These are phyloP conservation scores for Macropis europaea DNA, from an alignment of 2,888 invertebrate genomes.

Conservation along the genomic window DNA sequence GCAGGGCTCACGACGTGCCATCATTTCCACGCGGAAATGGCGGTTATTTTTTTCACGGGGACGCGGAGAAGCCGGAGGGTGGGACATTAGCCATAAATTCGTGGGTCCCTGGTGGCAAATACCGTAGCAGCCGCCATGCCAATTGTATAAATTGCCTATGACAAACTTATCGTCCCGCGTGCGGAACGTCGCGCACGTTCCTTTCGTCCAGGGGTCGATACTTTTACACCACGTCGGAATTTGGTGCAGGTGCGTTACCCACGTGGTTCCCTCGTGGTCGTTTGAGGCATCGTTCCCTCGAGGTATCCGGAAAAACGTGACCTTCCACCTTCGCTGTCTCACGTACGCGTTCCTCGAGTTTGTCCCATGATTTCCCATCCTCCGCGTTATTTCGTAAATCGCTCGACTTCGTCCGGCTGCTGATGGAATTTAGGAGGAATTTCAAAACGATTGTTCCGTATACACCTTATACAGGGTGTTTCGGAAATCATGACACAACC, in stretches of 20 bases:
- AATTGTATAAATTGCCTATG: slow-evolving; percentile 79
- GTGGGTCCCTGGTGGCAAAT: slow-evolving; percentile 77
- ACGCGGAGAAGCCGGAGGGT: slow-evolving; percentile 26
- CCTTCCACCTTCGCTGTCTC: slow-evolving; percentile 68
- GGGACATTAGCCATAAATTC: slow-evolving; percentile 75
- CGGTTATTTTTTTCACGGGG: slow-evolving; percentile 47
- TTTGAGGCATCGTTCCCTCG: slow-evolving; percentile 79
- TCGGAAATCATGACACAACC: no score
- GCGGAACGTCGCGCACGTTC: slow-evolving; percentile 36
- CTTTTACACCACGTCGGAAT: slow-evolving; percentile 55
- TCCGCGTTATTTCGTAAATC: slow-evolving; percentile 42
- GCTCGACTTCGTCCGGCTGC: not conserved
- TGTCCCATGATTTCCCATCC: slow-evolving; percentile 66
- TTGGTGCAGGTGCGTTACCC: slow-evolving; percentile 65
- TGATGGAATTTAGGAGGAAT: not conserved
- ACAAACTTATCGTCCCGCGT: slow-evolving; percentile 77
- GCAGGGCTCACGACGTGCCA: slow-evolving; percentile 38
- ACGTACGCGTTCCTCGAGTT: slow-evolving; percentile 59
- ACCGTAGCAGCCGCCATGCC: slow-evolving; percentile 65
- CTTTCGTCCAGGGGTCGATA: slow-evolving; percentile 57
- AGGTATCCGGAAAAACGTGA: slow-evolving; percentile 72
- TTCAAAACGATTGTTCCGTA: not conserved
- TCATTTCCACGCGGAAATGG: slow-evolving; percentile 34
- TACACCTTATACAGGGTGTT: no score
- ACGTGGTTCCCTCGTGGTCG: slow-evolving; percentile 74